Conservation (phyloP, 1,140 invertebrate species). For the Yoshiicerus persimilis region DNA sequence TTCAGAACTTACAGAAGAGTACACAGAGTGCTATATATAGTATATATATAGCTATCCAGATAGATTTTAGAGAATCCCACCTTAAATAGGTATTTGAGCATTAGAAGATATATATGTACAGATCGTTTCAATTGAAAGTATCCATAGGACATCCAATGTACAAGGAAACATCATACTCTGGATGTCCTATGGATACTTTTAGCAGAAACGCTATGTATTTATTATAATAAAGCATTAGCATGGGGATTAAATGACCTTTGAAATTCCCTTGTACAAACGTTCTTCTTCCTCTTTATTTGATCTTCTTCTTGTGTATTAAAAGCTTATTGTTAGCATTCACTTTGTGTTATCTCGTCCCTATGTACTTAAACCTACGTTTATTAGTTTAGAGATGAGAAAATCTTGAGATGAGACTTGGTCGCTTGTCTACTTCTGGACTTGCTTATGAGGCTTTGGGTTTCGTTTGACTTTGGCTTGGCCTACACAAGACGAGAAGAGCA, state of each 20-base stretch:
- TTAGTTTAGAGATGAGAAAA: neutral
- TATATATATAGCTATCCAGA: neutral
- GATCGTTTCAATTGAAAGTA: too few species aligned
- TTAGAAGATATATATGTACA: too few species aligned
- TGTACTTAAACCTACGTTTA: neutral
- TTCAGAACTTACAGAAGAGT: too few species aligned
- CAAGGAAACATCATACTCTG: too few species aligned
- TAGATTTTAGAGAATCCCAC: neutral
- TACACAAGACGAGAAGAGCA: neutral
- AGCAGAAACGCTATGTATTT: too few species aligned
- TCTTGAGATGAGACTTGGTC: neutral
- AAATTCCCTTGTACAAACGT: constrained; percentile 2
- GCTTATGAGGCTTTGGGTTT: neutral
- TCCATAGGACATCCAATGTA: too few species aligned
- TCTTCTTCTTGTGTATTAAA: neutral
- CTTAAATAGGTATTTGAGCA: neutral
- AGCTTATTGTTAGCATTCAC: constrained; percentile 20
- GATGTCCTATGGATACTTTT: too few species aligned
- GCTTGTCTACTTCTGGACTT: neutral
- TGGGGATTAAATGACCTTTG: constrained; percentile 7
- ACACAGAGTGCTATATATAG: neutral
- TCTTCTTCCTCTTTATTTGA: constrained; percentile 16
- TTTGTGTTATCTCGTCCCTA: neutral
- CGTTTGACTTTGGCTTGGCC: neutral
- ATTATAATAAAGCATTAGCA: neutral